Evolutionary conservation across 2,113 vertebrate genomes (phyloP).

Genomic region (Tetrao urogallus): DNA sequence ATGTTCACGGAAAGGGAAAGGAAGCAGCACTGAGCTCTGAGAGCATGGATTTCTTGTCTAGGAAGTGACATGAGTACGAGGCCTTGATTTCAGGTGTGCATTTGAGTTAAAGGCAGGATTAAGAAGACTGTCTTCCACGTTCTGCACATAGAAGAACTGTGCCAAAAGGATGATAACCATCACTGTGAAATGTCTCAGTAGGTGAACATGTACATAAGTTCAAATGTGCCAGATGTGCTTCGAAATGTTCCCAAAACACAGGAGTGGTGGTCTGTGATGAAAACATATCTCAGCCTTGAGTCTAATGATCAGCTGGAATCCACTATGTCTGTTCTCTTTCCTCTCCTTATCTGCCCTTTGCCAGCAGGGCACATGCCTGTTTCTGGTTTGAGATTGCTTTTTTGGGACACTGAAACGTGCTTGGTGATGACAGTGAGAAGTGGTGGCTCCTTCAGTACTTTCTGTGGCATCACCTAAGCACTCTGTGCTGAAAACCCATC

Average conservation of each 20-base stretch:
- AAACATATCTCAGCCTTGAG: neutral
- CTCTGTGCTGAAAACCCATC: neutral
- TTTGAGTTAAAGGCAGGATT: neutral
- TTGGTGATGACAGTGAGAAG: neutral
- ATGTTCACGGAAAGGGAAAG: neutral
- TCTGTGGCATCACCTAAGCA: neutral
- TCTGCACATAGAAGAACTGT: neutral
- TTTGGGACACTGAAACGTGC: neutral
- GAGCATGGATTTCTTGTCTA: neutral
- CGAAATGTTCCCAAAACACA: constrained; percentile 14
- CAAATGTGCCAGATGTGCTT: neutral
- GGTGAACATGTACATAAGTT: neutral
- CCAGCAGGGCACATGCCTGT: neutral
- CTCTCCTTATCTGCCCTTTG: neutral
- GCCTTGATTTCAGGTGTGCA: neutral
- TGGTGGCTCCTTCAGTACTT: neutral
- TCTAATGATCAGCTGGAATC: neutral
- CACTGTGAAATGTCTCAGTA: neutral
- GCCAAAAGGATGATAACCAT: neutral
- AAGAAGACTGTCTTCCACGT: neutral
- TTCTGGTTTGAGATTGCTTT: constrained; percentile 20
- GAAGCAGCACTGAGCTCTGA: neutral
- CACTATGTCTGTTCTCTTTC: neutral
- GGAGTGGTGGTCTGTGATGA: neutral
- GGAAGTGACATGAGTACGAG: neutral